Conservation (phyloP, 2,113 vertebrate species). For the Marmota flaviventris region DNA sequence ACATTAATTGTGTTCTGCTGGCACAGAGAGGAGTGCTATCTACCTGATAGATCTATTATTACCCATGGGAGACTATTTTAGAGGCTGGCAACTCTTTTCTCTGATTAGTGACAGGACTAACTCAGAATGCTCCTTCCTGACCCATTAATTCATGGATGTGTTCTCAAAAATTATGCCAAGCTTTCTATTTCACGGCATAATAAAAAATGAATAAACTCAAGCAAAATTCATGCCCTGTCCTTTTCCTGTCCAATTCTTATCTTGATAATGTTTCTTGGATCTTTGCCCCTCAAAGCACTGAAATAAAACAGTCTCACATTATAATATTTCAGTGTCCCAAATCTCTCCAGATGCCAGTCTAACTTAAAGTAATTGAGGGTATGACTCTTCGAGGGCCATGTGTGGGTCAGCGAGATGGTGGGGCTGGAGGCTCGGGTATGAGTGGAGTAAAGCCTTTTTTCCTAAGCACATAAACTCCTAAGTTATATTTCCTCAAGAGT, state of each 20-base stretch:
- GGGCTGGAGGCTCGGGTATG: neutral
- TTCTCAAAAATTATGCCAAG: constrained; percentile 41
- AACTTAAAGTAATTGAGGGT: neutral
- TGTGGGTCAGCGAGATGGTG: neutral
- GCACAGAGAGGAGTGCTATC: neutral
- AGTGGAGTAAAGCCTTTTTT: neutral
- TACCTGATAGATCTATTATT: constrained; percentile 52
- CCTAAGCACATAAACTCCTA: neutral
- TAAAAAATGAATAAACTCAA: constrained; percentile 45
- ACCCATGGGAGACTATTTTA: constrained; percentile 29
- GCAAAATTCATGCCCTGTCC: constrained; percentile 1
- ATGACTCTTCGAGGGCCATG: neutral
- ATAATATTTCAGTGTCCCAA: constrained; percentile 19
- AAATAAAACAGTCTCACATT: constrained; percentile 31
- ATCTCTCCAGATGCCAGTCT: neutral
- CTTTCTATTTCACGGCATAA: constrained; percentile 60
- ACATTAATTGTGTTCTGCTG: constrained; percentile 53
- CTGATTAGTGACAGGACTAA: constrained; percentile 44
- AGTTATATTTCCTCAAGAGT: neutral
- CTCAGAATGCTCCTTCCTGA: constrained; percentile 31
- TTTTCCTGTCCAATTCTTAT: constrained; percentile 49
- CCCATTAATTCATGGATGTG: constrained; percentile 47
- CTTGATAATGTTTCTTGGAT: neutral
- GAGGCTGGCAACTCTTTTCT: neutral
- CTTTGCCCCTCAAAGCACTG: constrained; percentile 2